Conservation (phyloP, 2,797 vertebrate species). For the Megalops cyprinoides region DNA sequence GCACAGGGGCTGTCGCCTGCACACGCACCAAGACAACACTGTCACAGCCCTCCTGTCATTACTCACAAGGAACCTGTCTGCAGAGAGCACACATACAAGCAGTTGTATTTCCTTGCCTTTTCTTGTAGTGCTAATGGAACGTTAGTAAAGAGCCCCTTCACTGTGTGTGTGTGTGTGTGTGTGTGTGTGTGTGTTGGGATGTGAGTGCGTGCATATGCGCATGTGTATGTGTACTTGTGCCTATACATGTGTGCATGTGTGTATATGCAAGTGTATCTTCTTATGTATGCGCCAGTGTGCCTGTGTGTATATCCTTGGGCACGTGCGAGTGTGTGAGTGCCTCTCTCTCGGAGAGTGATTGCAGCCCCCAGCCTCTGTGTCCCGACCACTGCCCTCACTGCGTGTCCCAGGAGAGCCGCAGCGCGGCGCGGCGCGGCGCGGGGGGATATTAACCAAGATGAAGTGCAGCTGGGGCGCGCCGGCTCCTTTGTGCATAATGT, state of each 20-base stretch:
- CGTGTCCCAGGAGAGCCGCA: slow-evolving; percentile 62
- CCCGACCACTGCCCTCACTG: not conserved
- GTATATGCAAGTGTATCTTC: slow-evolving; percentile 23
- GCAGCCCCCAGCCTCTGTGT: slow-evolving; percentile 52
- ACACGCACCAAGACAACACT: not conserved
- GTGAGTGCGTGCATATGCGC: slow-evolving; percentile 28
- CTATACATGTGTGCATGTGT: not conserved
- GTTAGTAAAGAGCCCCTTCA: too few relatives aligned
- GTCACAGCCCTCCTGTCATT: not conserved
- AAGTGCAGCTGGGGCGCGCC: slow-evolving; percentile 59
- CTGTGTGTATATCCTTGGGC: too few relatives aligned
- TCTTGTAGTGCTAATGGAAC: too few relatives aligned
- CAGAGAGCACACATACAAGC: not conserved
- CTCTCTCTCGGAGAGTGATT: slow-evolving; percentile 51
- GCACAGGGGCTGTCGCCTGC: not conserved
- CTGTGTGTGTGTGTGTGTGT: not conserved
- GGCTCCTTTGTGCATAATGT: slow-evolving; percentile 64
- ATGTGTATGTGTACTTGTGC: not conserved
- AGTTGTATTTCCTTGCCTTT: not conserved
- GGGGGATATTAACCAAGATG: slow-evolving; percentile 65
- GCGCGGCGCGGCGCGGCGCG: slow-evolving; percentile 45
- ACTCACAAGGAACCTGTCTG: not conserved
- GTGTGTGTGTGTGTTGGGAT: slow-evolving; percentile 2
- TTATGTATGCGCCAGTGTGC: not conserved
- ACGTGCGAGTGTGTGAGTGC: too few relatives aligned